Conservation (phyloP, 2,797 vertebrate species). For the Parotocinclus haroldoi region DNA sequence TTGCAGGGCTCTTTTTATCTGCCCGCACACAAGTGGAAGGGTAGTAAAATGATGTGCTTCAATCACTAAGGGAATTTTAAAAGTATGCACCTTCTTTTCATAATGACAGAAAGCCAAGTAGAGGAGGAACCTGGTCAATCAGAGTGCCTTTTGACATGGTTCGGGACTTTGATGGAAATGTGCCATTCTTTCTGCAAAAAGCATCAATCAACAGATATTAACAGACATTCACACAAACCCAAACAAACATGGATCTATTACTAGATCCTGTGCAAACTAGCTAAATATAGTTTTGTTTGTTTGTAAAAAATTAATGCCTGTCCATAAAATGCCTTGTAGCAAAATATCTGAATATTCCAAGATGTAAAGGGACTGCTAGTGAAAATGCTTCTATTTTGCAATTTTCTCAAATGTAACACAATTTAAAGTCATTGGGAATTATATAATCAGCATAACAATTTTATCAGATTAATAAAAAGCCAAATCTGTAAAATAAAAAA, state of each 20-base stretch:
- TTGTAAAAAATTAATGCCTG: too few relatives aligned
- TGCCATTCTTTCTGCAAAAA: slow-evolving; percentile 54
- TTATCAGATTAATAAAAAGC: too few relatives aligned
- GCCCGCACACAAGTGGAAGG: slow-evolving; percentile 33
- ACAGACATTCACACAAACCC: slow-evolving; percentile 6
- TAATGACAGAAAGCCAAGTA: slow-evolving; percentile 18
- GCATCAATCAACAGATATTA: slow-evolving; percentile 55
- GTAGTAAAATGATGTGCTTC: slow-evolving; percentile 51
- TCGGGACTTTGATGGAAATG: slow-evolving; percentile 41
- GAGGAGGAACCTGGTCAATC: slow-evolving; percentile 22
- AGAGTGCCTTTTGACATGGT: slow-evolving; percentile 35
- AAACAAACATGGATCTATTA: not conserved
- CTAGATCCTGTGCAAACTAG: too few relatives aligned
- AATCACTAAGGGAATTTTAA: slow-evolving; percentile 47
- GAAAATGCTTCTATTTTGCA: too few relatives aligned
- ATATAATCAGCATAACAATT: too few relatives aligned
- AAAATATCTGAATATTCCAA: too few relatives aligned
- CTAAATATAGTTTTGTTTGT: too few relatives aligned
- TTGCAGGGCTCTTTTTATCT: slow-evolving; percentile 43
- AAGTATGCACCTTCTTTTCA: slow-evolving; percentile 14
- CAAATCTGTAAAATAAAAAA: too few relatives aligned
- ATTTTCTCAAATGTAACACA: too few relatives aligned
- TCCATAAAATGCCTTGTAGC: too few relatives aligned
- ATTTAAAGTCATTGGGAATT: too few relatives aligned
- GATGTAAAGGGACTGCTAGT: too few relatives aligned